phyloP scores from a whole-genome alignment of 92 coral and sea anemone genomes.

The Paragorgia papillata region DNA sequence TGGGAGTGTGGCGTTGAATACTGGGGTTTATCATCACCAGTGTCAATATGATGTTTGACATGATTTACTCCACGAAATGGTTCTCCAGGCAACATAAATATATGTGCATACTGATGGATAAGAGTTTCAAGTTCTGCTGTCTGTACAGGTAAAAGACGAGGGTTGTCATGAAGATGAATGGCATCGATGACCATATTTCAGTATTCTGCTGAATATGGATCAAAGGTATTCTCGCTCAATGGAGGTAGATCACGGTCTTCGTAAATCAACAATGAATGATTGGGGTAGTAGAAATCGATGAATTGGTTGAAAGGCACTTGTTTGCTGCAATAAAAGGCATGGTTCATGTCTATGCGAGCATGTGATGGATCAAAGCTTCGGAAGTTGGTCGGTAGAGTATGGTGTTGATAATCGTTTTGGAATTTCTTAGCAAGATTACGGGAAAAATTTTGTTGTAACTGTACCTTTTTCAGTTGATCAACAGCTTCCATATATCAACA shows the following conservation, averaged over 20 bases:
- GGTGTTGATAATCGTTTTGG: background rate
- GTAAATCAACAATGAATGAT: background rate
- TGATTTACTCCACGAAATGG: constrained; percentile 20
- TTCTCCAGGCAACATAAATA: constrained; percentile 43
- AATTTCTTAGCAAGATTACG: background rate
- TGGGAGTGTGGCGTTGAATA: background rate
- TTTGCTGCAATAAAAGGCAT: background rate
- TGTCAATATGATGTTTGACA: constrained; percentile 10
- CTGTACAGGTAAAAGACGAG: background rate
- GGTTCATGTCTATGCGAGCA: constrained; percentile 4
- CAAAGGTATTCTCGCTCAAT: constrained; percentile 20
- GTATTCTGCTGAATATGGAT: constrained; percentile 51
- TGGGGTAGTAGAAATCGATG: background rate
- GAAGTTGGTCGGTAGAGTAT: background rate
- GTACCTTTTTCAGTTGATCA: constrained; percentile 15
- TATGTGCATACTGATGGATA: constrained; percentile 25
- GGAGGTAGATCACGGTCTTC: constrained; percentile 51
- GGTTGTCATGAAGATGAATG: constrained; percentile 32
- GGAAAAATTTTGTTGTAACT: constrained; percentile 6
- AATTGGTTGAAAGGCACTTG: background rate
- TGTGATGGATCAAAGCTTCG: constrained; percentile 6
- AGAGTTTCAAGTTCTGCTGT: constrained; percentile 21
- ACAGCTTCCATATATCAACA: background rate
- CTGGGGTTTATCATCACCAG: background rate
- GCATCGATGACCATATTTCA: constrained; percentile 21